Percentiles rank a stretch among this genome's conserved stretches.
Evolutionary conservation across 2,888 invertebrate species (phyloP).

Genomic region (Meganola albula): DNA sequence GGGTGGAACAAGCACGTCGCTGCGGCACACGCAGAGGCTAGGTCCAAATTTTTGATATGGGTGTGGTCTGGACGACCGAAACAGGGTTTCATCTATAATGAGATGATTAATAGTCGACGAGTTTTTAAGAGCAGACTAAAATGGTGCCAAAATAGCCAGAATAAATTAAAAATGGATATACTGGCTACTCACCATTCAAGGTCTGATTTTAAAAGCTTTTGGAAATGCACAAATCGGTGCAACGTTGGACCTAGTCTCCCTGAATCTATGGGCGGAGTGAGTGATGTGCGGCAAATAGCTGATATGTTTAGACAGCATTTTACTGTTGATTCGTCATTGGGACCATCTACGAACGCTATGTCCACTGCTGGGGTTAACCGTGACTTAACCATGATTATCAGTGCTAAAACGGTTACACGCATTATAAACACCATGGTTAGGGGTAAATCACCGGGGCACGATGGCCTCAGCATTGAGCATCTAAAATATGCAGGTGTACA

Average conservation of each 20-base stretch:
- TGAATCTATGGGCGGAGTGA: too few relatives aligned
- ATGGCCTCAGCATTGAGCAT: conserved; percentile 1
- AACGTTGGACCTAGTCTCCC: not conserved
- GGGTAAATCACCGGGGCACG: conserved; percentile 1
- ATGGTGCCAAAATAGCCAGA: not conserved
- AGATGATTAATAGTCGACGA: not conserved
- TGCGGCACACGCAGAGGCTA: not conserved
- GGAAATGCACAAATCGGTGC: not conserved
- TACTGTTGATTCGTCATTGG: too few relatives aligned
- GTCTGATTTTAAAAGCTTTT: not conserved
- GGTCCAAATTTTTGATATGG: not conserved
- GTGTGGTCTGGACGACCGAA: not conserved
- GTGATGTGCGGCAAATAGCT: too few relatives aligned
- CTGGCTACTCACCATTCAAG: too few relatives aligned
- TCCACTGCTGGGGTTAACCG: too few relatives aligned
- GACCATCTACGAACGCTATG: too few relatives aligned
- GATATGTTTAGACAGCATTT: too few relatives aligned
- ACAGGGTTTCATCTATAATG: not conserved
- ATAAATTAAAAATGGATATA: too few relatives aligned
- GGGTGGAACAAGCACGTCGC: conserved; percentile 5
- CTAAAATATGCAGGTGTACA: not conserved
- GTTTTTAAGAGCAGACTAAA: not conserved
- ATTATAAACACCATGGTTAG: not conserved
- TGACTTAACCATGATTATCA: too few relatives aligned
- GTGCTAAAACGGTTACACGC: too few relatives aligned